These are phyloP conservation scores for Catamblyrhynchus diadema DNA, from an alignment of 2,797 vertebrate species.

Conservation along the genomic window DNA sequence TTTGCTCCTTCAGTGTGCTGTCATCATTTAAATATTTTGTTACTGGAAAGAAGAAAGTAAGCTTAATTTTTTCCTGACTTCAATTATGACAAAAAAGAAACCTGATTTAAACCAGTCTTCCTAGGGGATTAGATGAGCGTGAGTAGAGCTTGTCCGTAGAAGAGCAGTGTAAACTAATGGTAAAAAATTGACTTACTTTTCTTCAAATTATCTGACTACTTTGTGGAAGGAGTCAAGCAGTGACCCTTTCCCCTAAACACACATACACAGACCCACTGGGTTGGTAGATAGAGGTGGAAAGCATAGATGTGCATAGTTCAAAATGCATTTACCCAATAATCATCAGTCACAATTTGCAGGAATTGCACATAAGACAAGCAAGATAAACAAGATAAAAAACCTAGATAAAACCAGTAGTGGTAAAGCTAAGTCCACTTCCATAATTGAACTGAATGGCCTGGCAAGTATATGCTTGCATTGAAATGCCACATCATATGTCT, in stretches of 20 bases:
- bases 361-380: not conserved
- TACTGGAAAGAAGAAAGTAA: constrained; percentile 3
- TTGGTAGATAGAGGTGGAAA: not conserved
- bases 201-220: not conserved
- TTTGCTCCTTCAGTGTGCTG: constrained; percentile 7
- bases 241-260: not conserved
- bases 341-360: not conserved
- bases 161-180: not conserved
- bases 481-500: not conserved
- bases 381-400: not conserved
- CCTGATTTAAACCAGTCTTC: constrained; percentile 14
- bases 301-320: not conserved
- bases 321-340: not conserved
- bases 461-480: not conserved
- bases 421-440: not conserved
- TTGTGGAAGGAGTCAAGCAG: not conserved
- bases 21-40: constrained; percentile 38
- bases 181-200: not conserved
- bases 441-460: not conserved
- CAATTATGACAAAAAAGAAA: not conserved
- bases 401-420: not conserved
- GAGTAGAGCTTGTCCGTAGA: not conserved
- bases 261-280: rapidly evolving
- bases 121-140: not conserved
- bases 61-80: constrained; percentile 19